Evolutionary conservation across 2,888 invertebrate genomes (phyloP).

Genomic region (Alitta virens): DNA sequence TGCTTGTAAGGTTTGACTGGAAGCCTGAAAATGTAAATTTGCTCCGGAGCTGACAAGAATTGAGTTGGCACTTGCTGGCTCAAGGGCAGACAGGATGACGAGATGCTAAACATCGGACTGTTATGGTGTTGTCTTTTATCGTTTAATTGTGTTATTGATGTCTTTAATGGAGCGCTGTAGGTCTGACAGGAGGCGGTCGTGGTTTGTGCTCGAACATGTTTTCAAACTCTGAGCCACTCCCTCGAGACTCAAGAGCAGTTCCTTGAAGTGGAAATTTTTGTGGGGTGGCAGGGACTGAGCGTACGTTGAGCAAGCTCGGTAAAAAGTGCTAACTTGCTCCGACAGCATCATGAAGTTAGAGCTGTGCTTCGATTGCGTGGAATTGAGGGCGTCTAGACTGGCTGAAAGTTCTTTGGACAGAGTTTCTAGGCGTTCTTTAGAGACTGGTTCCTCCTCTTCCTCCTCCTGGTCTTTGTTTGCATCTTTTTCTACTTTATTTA

Average conservation of each 20-base stretch:
- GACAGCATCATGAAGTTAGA: slow-evolving; percentile 77
- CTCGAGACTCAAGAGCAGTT: slow-evolving; percentile 48
- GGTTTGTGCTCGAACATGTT: slow-evolving; percentile 43
- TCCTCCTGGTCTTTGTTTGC: not conserved
- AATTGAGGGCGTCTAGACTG: slow-evolving; percentile 41
- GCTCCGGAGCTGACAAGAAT: no score
- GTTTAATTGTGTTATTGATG: slow-evolving; percentile 57
- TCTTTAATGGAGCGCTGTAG: slow-evolving; percentile 73
- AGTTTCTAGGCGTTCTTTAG: slow-evolving; percentile 32
- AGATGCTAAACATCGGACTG: no score
- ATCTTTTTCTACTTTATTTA: slow-evolving; percentile 22
- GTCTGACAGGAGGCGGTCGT: slow-evolving; percentile 60
- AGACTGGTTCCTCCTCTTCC: slow-evolving; percentile 13
- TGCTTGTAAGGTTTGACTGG: no score
- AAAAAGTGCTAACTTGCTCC: slow-evolving; percentile 76
- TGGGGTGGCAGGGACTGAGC: slow-evolving; percentile 83
- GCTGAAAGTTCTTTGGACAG: slow-evolving; percentile 37
- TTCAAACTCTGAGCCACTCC: slow-evolving; percentile 34
- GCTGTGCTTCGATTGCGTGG: slow-evolving; percentile 47
- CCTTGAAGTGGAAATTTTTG: slow-evolving; percentile 81
- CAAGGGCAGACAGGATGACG: no score
- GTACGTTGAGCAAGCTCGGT: slow-evolving; percentile 71
- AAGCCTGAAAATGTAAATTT: no score
- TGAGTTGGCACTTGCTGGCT: no score
- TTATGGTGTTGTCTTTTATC: no score